Conservation (phyloP, 2,888 invertebrate genomes). For the Isotomurus palustris region DNA sequence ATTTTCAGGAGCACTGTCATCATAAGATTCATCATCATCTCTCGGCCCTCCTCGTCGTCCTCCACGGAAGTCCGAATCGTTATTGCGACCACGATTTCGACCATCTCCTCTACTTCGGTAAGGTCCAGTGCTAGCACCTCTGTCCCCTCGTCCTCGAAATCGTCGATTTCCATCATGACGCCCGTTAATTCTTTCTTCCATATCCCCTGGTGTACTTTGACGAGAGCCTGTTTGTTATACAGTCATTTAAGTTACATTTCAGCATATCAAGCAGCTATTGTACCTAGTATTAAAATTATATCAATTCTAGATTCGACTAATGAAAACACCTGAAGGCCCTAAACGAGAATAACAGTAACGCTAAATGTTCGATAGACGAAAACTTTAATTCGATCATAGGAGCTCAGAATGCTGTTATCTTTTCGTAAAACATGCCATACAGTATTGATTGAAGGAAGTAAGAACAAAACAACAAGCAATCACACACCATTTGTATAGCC, state of each 20-base stretch:
- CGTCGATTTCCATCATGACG: constrained; percentile 24
- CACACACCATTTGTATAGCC: constrained; percentile 18
- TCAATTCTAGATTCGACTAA: too few species aligned
- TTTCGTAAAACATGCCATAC: too few species aligned
- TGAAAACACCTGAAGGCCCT: too few species aligned
- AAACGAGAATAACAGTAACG: too few species aligned
- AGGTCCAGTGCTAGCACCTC: constrained; percentile 28
- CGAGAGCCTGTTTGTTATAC: constrained; percentile 43
- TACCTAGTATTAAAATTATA: too few species aligned
- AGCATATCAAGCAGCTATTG: too few species aligned
- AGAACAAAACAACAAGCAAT: constrained; percentile 6
- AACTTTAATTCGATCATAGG: too few species aligned
- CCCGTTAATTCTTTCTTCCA: constrained; percentile 44
- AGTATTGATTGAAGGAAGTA: too few species aligned
- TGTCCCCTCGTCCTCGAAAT: constrained; percentile 29
- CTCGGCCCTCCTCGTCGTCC: constrained; percentile 26
- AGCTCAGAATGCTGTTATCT: too few species aligned
- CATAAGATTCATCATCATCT: constrained; percentile 39
- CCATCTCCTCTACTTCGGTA: constrained; percentile 23
- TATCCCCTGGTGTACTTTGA: constrained; percentile 45
- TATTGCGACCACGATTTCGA: constrained; percentile 23
- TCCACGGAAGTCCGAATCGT: constrained; percentile 36
- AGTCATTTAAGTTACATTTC: neutral
- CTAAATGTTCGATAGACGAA: too few species aligned
- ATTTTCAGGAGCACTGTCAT: constrained; percentile 35